Percentiles rank a stretch among this genome's conserved stretches.
Conservation (phyloP, 2,797 vertebrate species). For the Enteromius unitaeniatus region DNA sequence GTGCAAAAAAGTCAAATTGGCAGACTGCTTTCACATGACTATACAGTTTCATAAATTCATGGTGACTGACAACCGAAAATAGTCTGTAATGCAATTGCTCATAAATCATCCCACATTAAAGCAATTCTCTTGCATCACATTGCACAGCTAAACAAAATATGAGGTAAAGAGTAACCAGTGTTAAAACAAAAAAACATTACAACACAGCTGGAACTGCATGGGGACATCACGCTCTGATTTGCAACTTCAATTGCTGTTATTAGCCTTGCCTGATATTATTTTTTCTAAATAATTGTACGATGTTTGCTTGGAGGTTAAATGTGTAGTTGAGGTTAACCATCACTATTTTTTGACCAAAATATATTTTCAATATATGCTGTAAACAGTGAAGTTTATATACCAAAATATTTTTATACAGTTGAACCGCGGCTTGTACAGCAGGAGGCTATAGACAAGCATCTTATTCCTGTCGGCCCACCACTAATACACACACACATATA, state of each 20-base stretch:
- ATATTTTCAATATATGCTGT: not conserved
- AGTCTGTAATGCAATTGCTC: conserved; percentile 19
- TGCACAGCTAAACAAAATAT: conserved; percentile 1
- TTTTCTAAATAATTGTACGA: not conserved
- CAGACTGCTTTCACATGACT: not conserved
- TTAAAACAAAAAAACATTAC: not conserved
- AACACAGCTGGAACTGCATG: not conserved
- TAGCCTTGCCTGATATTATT: too few relatives aligned
- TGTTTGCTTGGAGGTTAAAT: not conserved
- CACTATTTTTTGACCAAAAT: not conserved
- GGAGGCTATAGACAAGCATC: too few relatives aligned
- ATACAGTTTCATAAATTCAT: conserved; percentile 28
- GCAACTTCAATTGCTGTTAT: not conserved
- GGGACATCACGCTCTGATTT: not conserved
- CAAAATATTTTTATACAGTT: too few relatives aligned
- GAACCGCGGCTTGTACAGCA: too few relatives aligned
- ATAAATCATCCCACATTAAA: conserved; percentile 30
- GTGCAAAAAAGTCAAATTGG: not conserved
- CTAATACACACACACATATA: too few relatives aligned
- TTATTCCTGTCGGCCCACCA: too few relatives aligned
- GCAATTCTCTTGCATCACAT: not conserved
- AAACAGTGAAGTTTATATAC: too few relatives aligned
- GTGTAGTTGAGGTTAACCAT: not conserved
- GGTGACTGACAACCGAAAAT: conserved; percentile 33
- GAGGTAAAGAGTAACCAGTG: not conserved